Evolutionary conservation across 1,140 invertebrate genomes (phyloP).

Genomic region (Heliconius eleuchia): DNA sequence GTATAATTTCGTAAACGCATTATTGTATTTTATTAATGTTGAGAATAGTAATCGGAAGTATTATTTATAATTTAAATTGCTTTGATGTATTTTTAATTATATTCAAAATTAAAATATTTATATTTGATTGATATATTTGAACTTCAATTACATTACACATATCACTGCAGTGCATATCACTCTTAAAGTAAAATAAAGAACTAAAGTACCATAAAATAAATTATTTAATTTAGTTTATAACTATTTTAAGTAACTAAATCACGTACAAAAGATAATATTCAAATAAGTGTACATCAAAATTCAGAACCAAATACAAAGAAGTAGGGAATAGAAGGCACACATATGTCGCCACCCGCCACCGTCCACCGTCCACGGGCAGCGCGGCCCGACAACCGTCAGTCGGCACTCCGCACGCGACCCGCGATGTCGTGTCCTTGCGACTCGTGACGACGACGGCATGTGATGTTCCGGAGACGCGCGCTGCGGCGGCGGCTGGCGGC

Average conservation of each 20-base stretch:
- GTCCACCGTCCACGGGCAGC: constrained; percentile 42
- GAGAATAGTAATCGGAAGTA: too few relatives aligned
- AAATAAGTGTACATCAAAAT: constrained; percentile 31
- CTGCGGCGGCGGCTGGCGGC: constrained; percentile 73
- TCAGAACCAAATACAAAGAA: constrained; percentile 16
- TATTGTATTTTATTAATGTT: too few relatives aligned
- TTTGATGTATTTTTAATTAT: too few relatives aligned
- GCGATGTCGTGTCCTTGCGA: constrained; percentile 52
- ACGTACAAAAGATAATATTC: neutral
- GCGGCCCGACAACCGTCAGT: constrained; percentile 48
- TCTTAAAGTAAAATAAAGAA: too few relatives aligned
- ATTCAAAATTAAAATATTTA: too few relatives aligned
- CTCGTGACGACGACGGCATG: constrained; percentile 61
- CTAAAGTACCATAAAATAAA: too few relatives aligned
- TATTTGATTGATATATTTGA: too few relatives aligned
- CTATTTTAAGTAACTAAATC: neutral
- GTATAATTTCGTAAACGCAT: neutral
- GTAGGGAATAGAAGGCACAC: constrained; percentile 43
- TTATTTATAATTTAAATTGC: too few relatives aligned
- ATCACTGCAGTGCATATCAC: too few relatives aligned
- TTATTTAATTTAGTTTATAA: neutral
- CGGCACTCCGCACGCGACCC: constrained; percentile 56
- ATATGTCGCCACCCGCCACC: constrained; percentile 41
- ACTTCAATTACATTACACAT: too few relatives aligned
- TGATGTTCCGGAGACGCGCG: constrained; percentile 77